A percentile compares a stretch with the other conserved stretches of the same genome.
Conservation (phyloP, 2,888 invertebrate genomes). For the Conus canariensis region DNA sequence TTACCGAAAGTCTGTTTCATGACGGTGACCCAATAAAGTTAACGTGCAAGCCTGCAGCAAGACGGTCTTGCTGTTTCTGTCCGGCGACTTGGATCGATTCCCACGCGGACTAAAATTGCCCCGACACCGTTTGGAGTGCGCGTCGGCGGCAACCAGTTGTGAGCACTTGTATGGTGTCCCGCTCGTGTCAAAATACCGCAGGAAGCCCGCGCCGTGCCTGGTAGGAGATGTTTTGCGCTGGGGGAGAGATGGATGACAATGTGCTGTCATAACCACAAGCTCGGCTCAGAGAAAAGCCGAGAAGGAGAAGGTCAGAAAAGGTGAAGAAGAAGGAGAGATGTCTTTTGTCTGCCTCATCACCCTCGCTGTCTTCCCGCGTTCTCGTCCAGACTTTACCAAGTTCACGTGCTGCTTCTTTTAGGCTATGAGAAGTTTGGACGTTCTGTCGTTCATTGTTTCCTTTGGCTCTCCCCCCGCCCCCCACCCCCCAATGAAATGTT, state of each 20-base stretch:
- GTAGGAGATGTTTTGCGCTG: background rate
- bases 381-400: background rate
- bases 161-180: slow-evolving; percentile 12
- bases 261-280: slow-evolving; percentile 28
- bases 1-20: too few species aligned
- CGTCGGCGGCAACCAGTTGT: background rate
- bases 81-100: too few species aligned
- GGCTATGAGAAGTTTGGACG: background rate
- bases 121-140: background rate
- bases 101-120: background rate
- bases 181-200: slow-evolving; percentile 30
- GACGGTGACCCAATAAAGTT: too few species aligned
- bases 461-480: background rate
- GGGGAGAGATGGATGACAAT: slow-evolving; percentile 4
- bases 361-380: background rate
- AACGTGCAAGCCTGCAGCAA: too few species aligned
- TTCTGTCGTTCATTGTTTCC: background rate
- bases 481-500: too few species aligned
- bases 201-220: slow-evolving; percentile 11
- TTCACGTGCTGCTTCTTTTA: background rate
- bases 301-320: background rate
- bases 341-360: background rate
- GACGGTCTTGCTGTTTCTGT: too few species aligned
- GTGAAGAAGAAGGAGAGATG: background rate
- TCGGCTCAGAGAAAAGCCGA: background rate